Conservation (phyloP, 1,140 invertebrate genomes). For the Agraylea sexmaculata region DNA sequence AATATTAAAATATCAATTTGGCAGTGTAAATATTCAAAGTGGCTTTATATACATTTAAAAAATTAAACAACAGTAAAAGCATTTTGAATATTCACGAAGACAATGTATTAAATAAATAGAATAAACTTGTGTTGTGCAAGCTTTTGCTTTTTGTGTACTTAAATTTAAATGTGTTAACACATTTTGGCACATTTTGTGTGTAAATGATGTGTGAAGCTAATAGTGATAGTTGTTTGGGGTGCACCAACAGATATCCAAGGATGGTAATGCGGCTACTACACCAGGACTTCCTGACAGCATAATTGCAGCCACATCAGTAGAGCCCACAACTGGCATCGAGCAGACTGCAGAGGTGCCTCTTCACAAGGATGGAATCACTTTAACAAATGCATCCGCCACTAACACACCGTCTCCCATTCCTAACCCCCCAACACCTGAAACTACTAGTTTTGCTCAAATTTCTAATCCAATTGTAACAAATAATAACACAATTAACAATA, state of each 20-base stretch:
- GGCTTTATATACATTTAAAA: too few species aligned
- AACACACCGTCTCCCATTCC: slow-evolving; percentile 22
- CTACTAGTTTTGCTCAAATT: slow-evolving; percentile 27
- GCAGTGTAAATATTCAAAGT: too few species aligned
- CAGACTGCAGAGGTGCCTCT: slow-evolving; percentile 21
- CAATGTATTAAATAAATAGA: too few species aligned
- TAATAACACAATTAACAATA: slow-evolving; percentile 18
- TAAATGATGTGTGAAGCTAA: slow-evolving; percentile 20
- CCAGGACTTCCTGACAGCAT: slow-evolving; percentile 14
- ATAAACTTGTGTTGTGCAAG: too few species aligned
- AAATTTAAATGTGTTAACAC: too few species aligned
- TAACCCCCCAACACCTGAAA: slow-evolving; percentile 24
- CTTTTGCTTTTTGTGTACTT: too few species aligned
- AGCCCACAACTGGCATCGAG: slow-evolving; percentile 26
- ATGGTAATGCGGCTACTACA: slow-evolving; percentile 35
- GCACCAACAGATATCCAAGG: slow-evolving; percentile 49
- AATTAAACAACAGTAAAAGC: too few species aligned
- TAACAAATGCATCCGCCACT: slow-evolving; percentile 20
- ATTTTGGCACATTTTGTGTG: too few species aligned
- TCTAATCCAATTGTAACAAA: slow-evolving; percentile 21
- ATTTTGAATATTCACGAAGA: too few species aligned
- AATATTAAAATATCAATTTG: too few species aligned
- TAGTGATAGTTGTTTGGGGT: slow-evolving; percentile 21
- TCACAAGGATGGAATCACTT: slow-evolving; percentile 20
- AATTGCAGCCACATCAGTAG: slow-evolving; percentile 20